Base-by-base conservation (phyloP, 2,113 vertebrate species). In the Hyla sarda region DNA sequence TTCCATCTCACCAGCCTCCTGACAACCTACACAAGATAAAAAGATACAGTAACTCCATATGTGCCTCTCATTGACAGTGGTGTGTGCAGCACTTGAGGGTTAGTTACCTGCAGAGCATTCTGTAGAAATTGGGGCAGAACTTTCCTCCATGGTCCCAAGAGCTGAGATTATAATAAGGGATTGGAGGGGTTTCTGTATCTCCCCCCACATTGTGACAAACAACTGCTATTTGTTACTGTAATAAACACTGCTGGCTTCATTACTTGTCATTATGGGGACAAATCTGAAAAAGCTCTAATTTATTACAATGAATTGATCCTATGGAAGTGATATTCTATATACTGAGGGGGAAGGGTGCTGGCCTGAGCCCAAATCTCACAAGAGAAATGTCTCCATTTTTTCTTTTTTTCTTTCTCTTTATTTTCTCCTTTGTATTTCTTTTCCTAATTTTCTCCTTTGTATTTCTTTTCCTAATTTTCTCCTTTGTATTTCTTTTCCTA, bases 171-270 rank as follows among this genome's bases (percentile, higher is more conserved):
- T 8, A 28, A 30, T 1, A 28, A 65, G 60, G 10, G 12, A 2
- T 13, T 65, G 34, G 25, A 14, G 2, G n/a, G n/a, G n/a, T n/a
- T 17, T 21, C 41, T n/a, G 34, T n/a, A n/a, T 73, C 6, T 23
- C 21, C 3, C 69, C 10, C 71, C 71, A 45, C 41, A 76, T 80
- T 72, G 47, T 72, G 84, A 86, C 60, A 71, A 71, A 79, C 48
- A 54, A n/a, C 62, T 34, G 62, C 47, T 30, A 78, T 77, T 30
- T 77, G 56, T 78, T 41, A 50, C 76, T 56, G 37, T 79, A 56
- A 47, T 79, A 28, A 47, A 52, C 17, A 5, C 47, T 52, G 37
- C 47, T 47, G 60, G 58, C 45, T 56, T 79, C 47, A 78, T 85
- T 54, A 69, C 7, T 23, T 69, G 34, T 45, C 28, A 54, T 56